A percentile compares a stretch with the other conserved stretches of the same genome.
Evolutionary conservation across 2,888 invertebrate genomes (phyloP).

Genomic region (Cotesia congregata): DNA sequence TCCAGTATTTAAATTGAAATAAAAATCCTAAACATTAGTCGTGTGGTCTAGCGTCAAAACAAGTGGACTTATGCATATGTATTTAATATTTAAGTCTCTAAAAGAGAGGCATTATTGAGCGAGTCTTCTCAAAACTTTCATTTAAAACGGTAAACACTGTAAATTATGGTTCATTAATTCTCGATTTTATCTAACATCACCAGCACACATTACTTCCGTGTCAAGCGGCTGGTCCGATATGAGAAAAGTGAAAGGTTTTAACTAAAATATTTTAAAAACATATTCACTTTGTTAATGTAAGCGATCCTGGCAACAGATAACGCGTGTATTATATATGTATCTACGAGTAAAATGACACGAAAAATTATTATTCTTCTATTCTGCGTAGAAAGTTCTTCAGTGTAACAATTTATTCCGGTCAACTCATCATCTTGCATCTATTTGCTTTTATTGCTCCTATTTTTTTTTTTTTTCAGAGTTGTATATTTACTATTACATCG

Average conservation of each 20-base stretch:
- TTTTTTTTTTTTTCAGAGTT: constrained; percentile 19
- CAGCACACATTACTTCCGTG: constrained; percentile 21
- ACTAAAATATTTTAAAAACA: neutral
- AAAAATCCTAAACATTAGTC: too few relatives aligned
- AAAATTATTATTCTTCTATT: neutral
- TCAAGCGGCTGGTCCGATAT: neutral
- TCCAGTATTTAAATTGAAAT: too few relatives aligned
- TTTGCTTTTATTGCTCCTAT: constrained; percentile 25
- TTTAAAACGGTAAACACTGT: constrained; percentile 12
- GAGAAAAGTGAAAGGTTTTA: constrained; percentile 28
- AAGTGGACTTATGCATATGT: too few relatives aligned
- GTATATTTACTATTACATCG: too few relatives aligned
- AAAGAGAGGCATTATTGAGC: neutral
- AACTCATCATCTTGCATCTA: constrained; percentile 15
- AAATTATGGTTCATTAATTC: constrained; percentile 28
- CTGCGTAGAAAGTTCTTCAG: constrained; percentile 1
- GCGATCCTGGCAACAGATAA: too few relatives aligned
- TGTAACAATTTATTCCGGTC: constrained; percentile 38
- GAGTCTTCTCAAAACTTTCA: constrained; percentile 14
- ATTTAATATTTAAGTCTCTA: neutral
- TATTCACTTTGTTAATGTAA: too few relatives aligned
- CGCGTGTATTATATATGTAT: neutral
- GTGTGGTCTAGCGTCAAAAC: too few relatives aligned
- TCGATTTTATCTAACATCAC: constrained; percentile 26
- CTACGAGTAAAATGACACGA: neutral